Conservation (phyloP, 2,888 invertebrate genomes). For the Athalia rosae region DNA sequence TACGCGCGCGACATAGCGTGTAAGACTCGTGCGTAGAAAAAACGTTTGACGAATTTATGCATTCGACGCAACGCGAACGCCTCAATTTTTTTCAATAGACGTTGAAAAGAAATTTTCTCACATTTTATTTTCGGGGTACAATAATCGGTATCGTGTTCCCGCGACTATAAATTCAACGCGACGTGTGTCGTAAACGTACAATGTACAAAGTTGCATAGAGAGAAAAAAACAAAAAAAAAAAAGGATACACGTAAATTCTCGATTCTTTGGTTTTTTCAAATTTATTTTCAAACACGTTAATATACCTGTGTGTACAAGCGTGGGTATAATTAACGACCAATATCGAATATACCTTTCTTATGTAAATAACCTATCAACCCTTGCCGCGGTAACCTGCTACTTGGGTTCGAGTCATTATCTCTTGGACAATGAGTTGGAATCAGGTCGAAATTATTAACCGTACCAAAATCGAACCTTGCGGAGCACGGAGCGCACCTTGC, state of each 20-base stretch:
- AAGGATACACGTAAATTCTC: neutral
- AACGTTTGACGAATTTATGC: no score
- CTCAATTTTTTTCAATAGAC: no score
- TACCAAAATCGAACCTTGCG: slow-evolving; percentile 4
- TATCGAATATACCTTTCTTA: slow-evolving; percentile 31
- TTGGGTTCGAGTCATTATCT: slow-evolving; percentile 39
- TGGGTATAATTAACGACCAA: slow-evolving; percentile 32
- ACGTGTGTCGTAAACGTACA: no score
- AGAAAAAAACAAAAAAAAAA: no score
- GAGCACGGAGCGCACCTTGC: slow-evolving; percentile 33
- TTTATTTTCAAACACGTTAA: neutral
- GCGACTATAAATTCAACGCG: no score
- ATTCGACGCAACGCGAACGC: no score
- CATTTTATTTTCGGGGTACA: no score
- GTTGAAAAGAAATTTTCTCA: no score
- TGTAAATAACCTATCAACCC: slow-evolving; percentile 47
- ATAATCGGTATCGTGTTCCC: no score
- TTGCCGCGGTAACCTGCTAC: slow-evolving; percentile 35
- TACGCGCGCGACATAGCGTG: no score
- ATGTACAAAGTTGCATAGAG: no score
- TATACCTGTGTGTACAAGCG: slow-evolving; percentile 13
- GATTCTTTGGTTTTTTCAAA: neutral
- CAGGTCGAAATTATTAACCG: slow-evolving; percentile 38
- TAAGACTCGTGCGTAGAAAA: no score
- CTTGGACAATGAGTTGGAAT: slow-evolving; percentile 32